A percentile compares a stretch with the other conserved stretches of the same genome.
Conservation (phyloP, 2,113 vertebrate species). For the Harpagus bidentatus region DNA sequence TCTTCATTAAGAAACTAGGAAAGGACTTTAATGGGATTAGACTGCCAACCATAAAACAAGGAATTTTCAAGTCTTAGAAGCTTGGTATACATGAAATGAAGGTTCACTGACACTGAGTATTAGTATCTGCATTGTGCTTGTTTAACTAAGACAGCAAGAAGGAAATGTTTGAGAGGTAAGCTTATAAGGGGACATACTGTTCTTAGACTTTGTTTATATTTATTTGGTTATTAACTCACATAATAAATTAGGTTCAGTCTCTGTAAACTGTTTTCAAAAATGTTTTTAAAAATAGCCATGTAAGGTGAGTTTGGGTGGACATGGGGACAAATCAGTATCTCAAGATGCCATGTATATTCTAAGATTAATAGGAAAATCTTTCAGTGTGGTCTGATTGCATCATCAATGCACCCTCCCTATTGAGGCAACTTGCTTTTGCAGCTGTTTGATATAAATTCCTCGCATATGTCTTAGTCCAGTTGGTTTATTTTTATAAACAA, state of each 20-base stretch:
- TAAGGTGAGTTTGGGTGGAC: slow-evolving; percentile 4
- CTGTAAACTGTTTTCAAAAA: slow-evolving; percentile 8
- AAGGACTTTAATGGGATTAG: neutral
- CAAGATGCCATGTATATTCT: neutral
- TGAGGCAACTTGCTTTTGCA: slow-evolving; percentile 93
- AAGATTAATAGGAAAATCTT: slow-evolving; percentile 59
- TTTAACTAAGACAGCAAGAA: neutral
- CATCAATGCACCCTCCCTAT: slow-evolving; percentile 58
- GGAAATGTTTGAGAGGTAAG: neutral
- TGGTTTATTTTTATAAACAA: slow-evolving; percentile 99
- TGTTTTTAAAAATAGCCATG: neutral
- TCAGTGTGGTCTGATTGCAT: slow-evolving; percentile 80
- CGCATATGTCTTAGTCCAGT: slow-evolving; percentile 89
- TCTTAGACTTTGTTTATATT: slow-evolving; percentile 31
- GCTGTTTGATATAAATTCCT: slow-evolving; percentile 97
- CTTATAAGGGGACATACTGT: neutral
- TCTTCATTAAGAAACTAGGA: slow-evolving; percentile 1
- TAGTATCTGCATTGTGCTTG: neutral
- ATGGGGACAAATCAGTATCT: neutral
- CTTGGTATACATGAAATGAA: neutral
- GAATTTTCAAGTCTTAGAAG: neutral
- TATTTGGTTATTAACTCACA: slow-evolving; percentile 2
- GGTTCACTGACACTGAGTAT: neutral
- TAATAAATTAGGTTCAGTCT: neutral
- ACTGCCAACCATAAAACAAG: neutral